phyloP scores from a whole-genome alignment of 2,113 vertebrate genomes.

The Atrichornis clamosus region DNA sequence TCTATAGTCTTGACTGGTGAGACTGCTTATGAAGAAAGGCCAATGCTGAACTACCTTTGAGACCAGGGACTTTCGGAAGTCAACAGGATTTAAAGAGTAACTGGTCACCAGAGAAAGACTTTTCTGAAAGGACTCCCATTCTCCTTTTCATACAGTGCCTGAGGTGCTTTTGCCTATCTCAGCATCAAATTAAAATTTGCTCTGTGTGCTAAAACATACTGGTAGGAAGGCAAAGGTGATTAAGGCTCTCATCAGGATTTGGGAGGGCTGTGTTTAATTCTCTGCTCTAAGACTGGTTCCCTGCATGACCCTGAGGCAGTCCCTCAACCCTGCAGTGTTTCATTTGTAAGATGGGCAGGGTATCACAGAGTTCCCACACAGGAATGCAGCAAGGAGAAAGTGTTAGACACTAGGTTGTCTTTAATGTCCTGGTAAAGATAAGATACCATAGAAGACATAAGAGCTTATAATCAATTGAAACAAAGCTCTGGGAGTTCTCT shows the following conservation, averaged over 20 bases:
- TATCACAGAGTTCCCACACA: neutral
- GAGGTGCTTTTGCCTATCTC: neutral
- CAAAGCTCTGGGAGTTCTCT: neutral
- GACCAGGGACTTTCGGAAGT: neutral
- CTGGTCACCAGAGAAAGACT: neutral
- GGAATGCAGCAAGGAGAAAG: conserved; percentile 42
- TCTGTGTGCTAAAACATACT: neutral
- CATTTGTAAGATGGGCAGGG: conserved; percentile 28
- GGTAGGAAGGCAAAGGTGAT: neutral
- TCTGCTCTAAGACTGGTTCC: neutral
- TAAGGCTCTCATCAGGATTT: neutral
- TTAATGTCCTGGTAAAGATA: conserved; percentile 29
- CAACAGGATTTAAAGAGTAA: neutral
- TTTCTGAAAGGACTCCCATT: neutral
- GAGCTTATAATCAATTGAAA: conserved; percentile 2
- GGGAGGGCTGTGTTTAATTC: neutral
- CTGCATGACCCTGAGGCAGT: neutral
- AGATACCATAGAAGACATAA: neutral
- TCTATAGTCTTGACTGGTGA: neutral
- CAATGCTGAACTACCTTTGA: neutral
- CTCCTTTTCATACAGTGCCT: neutral
- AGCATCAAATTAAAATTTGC: neutral
- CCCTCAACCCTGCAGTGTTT: conserved; percentile 45
- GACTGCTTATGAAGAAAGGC: neutral
- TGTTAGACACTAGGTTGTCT: conserved; percentile 10